Evolutionary conservation across 1,140 invertebrate genomes (phyloP).

Genomic region (Aphis gossypii): DNA sequence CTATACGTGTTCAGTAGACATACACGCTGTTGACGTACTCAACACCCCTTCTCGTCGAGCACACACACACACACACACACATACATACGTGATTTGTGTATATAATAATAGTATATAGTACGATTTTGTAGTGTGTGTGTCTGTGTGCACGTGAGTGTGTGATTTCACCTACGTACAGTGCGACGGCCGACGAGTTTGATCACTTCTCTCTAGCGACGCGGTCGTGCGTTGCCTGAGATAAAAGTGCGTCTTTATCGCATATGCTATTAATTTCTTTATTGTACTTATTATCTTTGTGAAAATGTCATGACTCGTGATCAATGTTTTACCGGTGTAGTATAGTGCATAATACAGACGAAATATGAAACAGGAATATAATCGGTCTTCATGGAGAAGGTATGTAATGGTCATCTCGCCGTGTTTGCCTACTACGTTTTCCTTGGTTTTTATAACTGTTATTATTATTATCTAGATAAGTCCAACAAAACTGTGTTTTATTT

Average conservation of each 20-base stretch:
- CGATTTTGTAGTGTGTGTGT: background rate
- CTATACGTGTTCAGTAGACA: no score
- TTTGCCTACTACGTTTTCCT: background rate
- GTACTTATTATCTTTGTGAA: background rate
- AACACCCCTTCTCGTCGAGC: background rate
- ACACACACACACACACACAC: background rate
- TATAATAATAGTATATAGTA: background rate
- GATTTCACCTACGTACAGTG: constrained; percentile 7
- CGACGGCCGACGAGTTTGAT: background rate
- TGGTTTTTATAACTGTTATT: background rate
- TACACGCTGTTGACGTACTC: background rate
- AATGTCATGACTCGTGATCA: background rate
- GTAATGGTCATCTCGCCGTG: background rate
- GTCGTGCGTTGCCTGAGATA: background rate
- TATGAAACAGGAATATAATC: constrained; percentile 57
- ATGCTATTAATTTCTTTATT: background rate
- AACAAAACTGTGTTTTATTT: background rate
- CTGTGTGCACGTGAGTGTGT: no score
- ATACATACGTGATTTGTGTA: background rate
- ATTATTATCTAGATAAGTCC: background rate
- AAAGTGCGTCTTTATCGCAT: background rate
- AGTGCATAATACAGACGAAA: background rate
- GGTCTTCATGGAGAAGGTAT: constrained; percentile 36
- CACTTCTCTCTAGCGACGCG: background rate
- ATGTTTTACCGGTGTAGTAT: background rate